Base-by-base conservation (phyloP, 2,888 invertebrate genomes). In the Caradrina kadenii region DNA sequence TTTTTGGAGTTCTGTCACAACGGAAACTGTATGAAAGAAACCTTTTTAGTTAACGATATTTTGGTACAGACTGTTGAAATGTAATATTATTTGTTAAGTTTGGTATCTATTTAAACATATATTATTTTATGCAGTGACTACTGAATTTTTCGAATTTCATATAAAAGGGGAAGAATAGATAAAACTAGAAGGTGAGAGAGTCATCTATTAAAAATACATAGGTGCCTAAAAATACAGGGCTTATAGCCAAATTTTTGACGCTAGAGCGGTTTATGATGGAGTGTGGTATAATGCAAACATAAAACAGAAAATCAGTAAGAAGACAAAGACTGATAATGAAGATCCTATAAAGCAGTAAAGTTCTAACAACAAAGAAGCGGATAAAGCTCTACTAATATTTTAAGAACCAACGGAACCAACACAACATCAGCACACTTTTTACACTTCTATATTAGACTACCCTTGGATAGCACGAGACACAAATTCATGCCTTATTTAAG, bases 401-500 rank as follows among this genome's bases (percentile, higher is more conserved):
- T 75, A 69, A 78, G 52, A 52, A 71, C 49, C 42, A 74, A 69
- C 80, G 70, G 80, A 82, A 82, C 83, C 73, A 69, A 69, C 70
- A 64, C 70, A 71, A 68, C 61, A 69, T 49, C 53, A 60, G 45
- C 53, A 49, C 59, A 87, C 83, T 90, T 92, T 89, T 90, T 90
- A 85, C 88, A 85, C 85, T 78, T 56, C 85, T 86, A 85, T 88
- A 90, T 90, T 91, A 90, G 89, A 91, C 88, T 88, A 90, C 88
- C 88, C 88, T 89, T 80, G 74, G 69, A 84, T 80, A 89, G 91
- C 94, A 93, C 93, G 92, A 90, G 93, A 87, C 89, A 91, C 90
- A 90, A 86, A 86, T 84, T 76, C 82, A 81, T 86, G 84, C 85
- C 87, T 85, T 88, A 90, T 90, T 91, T 90, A 89, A 91, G 90